A percentile compares a stretch with the other conserved stretches of the same genome.
Conservation (phyloP, 2,797 vertebrate species). For the Malurus leucopterus region DNA sequence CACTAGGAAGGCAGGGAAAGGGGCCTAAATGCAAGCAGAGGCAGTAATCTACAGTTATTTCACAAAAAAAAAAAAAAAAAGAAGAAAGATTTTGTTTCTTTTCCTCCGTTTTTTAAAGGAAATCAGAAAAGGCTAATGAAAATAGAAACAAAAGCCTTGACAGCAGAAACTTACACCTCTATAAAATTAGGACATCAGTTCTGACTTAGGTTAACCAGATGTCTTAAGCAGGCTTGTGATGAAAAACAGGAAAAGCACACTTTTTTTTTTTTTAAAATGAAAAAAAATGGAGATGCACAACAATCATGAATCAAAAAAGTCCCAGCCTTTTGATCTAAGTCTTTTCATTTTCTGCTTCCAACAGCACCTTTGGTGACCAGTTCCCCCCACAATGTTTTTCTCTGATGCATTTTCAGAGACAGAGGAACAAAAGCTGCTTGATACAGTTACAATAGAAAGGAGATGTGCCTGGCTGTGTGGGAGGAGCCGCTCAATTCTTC, state of each 20-base stretch:
- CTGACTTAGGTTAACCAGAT: slow-evolving; percentile 29
- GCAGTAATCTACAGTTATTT: not conserved
- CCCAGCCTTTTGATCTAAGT: slow-evolving; percentile 1
- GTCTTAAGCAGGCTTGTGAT: slow-evolving; percentile 20
- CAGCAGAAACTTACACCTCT: slow-evolving; percentile 19
- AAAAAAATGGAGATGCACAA: not conserved
- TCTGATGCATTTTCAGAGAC: not conserved
- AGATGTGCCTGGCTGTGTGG: slow-evolving; percentile 32
- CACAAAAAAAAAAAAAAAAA: not conserved
- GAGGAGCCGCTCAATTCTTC: slow-evolving; percentile 6
- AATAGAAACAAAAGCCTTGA: slow-evolving; percentile 33
- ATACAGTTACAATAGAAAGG: slow-evolving; percentile 8
- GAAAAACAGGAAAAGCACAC: not conserved
- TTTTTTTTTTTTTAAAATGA: slow-evolving; percentile 11
- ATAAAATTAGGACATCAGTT: slow-evolving; percentile 37
- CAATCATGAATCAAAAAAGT: slow-evolving; percentile 31
- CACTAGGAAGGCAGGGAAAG: not conserved
- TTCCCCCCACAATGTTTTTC: not conserved
- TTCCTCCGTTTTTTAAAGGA: not conserved
- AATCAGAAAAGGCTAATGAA: not conserved
- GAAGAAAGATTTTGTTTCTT: not conserved
- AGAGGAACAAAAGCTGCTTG: slow-evolving; percentile 25
- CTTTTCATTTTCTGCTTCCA: not conserved
- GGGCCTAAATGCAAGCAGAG: not conserved
- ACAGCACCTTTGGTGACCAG: not conserved